phyloP scores from a whole-genome alignment of 2,888 invertebrate species.

The Augochlorella aurata region DNA sequence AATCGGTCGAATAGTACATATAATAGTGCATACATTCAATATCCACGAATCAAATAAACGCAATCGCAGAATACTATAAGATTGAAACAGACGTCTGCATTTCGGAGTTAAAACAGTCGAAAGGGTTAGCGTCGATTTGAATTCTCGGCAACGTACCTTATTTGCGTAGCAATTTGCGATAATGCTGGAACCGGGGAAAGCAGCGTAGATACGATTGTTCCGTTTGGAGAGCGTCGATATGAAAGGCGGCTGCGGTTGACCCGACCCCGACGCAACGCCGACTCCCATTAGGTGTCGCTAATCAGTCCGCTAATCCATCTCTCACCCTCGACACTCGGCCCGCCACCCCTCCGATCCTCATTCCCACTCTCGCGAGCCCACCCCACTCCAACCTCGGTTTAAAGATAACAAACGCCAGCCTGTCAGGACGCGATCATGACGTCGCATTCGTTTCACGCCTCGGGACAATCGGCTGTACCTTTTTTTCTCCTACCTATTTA shows the following conservation, averaged over 20 bases:
- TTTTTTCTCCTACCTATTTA: no score
- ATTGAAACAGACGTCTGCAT: no score
- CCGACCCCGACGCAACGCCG: slow-evolving; percentile 32
- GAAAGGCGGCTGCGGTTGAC: slow-evolving; percentile 33
- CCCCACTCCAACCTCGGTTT: slow-evolving; percentile 63
- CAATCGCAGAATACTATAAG: no score
- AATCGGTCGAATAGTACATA: no score
- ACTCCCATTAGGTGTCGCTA: slow-evolving; percentile 69
- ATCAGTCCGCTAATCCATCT: slow-evolving; percentile 70
- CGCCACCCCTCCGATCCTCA: slow-evolving; percentile 35
- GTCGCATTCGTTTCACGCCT: slow-evolving; percentile 69
- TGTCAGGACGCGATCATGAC: slow-evolving; percentile 72
- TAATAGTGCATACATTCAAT: no score
- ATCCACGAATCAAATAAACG: no score
- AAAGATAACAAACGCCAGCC: slow-evolving; percentile 77
- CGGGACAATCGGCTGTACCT: slow-evolving; percentile 30
- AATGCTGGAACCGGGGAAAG: neutral
- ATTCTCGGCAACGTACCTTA: neutral
- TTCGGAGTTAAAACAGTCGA: no score
- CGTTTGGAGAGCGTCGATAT: neutral
- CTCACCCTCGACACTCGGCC: slow-evolving; percentile 39
- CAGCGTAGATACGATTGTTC: neutral
- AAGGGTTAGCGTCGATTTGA: no score
- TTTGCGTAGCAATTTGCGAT: neutral
- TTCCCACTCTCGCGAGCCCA: slow-evolving; percentile 35